A percentile compares a stretch with the other conserved stretches of the same genome.
These are phyloP conservation scores for Drosophila pseudotalamancana DNA, from an alignment of 2,888 invertebrate genomes.

Conservation along the genomic window DNA sequence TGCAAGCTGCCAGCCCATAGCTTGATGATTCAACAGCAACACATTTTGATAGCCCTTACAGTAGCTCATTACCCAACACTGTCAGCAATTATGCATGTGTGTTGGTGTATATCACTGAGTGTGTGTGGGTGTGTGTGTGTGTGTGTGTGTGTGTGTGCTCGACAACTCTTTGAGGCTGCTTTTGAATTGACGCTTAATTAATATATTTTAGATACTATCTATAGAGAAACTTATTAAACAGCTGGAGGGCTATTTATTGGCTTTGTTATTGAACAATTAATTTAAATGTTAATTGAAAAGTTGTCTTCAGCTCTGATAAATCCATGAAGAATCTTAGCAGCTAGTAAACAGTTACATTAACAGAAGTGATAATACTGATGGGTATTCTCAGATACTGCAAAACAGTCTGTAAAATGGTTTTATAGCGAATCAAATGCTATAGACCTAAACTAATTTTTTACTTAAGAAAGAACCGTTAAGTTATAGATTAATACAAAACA, in stretches of 20 bases:
- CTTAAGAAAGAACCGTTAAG: too few species aligned
- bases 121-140: not conserved
- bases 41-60: conserved; percentile 31
- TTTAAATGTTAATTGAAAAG: not conserved
- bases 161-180: conserved; percentile 13
- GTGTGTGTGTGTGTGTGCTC: not conserved
- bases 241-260: not conserved
- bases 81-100: not conserved
- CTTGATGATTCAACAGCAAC: conserved; percentile 27
- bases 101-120: too few species aligned
- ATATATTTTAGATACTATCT: conserved; percentile 7
- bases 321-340: too few species aligned
- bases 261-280: not conserved
- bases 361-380: too few species aligned
- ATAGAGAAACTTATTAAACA: conserved; percentile 7
- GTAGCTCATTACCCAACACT: conserved; percentile 24
- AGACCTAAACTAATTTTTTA: too few species aligned
- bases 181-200: conserved; percentile 1
- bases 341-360: too few species aligned
- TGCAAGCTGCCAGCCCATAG: not conserved
- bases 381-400: too few species aligned
- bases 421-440: too few species aligned
- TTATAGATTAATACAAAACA: too few species aligned
- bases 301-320: too few species aligned
- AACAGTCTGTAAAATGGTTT: too few species aligned